phyloP scores from a whole-genome alignment of 2,797 vertebrate genomes.

The Morus bassanus region DNA sequence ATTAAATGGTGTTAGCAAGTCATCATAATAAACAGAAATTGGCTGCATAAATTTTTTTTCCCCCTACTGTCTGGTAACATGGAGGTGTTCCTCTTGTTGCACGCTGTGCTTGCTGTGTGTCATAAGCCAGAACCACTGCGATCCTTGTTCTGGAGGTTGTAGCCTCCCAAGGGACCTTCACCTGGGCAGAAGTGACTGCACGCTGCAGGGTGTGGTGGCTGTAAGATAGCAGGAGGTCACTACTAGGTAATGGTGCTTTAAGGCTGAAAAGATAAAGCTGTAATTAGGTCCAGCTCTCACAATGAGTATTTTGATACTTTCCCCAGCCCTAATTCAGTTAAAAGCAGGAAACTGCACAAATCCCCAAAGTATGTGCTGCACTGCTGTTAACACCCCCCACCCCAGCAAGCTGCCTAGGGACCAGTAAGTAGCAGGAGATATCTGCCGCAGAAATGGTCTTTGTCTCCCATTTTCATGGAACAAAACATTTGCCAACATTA shows the following conservation, averaged over 20 bases:
- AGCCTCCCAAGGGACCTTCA: background rate
- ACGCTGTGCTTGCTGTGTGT: background rate
- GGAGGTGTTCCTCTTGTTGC: background rate
- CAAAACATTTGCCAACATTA: background rate
- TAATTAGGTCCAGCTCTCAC: background rate
- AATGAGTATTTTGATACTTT: background rate
- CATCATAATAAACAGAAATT: fast-evolving
- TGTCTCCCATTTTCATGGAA: background rate
- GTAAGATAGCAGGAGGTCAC: background rate
- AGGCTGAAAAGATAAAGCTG: background rate
- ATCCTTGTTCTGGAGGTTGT: background rate
- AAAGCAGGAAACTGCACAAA: background rate
- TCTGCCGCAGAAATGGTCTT: background rate
- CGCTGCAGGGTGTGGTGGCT: fast-evolving
- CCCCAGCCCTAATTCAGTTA: background rate
- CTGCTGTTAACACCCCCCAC: background rate
- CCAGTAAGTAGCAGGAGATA: background rate
- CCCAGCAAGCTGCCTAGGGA: background rate
- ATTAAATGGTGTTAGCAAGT: background rate
- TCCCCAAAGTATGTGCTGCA: background rate
- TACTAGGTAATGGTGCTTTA: fast-evolving
- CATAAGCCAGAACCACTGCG: background rate
- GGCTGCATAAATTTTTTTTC: no score
- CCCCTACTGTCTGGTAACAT: background rate
- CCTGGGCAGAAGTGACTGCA: background rate